These are phyloP conservation scores for Dynastes tityus DNA, from an alignment of 2,888 invertebrate genomes.

Conservation along the genomic window DNA sequence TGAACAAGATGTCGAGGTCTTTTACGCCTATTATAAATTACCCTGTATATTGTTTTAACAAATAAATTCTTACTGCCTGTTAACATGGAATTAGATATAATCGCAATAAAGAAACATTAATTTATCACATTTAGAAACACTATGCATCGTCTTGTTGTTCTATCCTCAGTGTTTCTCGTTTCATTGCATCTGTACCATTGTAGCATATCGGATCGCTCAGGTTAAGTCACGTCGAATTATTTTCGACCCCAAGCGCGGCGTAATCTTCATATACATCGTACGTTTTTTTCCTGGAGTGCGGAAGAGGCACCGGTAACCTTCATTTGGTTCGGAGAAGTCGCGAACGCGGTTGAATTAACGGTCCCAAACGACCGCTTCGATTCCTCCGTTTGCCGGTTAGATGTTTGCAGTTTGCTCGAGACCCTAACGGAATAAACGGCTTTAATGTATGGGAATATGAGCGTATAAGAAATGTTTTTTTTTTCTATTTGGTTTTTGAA, in stretches of 20 bases:
- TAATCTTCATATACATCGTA: slow-evolving; percentile 14
- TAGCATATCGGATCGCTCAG: neutral
- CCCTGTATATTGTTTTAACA: too few species aligned
- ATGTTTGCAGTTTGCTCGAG: slow-evolving; percentile 8
- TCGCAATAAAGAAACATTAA: too few species aligned
- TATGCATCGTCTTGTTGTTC: too few species aligned
- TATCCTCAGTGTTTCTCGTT: neutral
- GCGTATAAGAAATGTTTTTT: too few species aligned
- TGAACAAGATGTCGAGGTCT: too few species aligned
- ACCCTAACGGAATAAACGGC: slow-evolving; percentile 23
- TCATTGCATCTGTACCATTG: slow-evolving; percentile 14
- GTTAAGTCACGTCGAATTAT: neutral
- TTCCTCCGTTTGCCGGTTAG: neutral
- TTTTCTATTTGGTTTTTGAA: too few species aligned
- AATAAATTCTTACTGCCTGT: too few species aligned
- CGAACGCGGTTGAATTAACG: slow-evolving; percentile 32
- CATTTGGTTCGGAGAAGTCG: slow-evolving; percentile 42
- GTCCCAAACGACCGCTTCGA: slow-evolving; percentile 5
- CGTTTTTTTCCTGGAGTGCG: slow-evolving; percentile 19
- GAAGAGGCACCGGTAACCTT: slow-evolving; percentile 43
- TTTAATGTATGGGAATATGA: slow-evolving; percentile 18
- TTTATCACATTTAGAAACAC: too few species aligned
- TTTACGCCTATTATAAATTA: too few species aligned
- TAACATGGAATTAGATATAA: too few species aligned
- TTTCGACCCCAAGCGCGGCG: neutral